A percentile compares a stretch with the other conserved stretches of the same genome.
phyloP scores from a whole-genome alignment of 2,888 invertebrate genomes.

The Nomada goodeniana region DNA sequence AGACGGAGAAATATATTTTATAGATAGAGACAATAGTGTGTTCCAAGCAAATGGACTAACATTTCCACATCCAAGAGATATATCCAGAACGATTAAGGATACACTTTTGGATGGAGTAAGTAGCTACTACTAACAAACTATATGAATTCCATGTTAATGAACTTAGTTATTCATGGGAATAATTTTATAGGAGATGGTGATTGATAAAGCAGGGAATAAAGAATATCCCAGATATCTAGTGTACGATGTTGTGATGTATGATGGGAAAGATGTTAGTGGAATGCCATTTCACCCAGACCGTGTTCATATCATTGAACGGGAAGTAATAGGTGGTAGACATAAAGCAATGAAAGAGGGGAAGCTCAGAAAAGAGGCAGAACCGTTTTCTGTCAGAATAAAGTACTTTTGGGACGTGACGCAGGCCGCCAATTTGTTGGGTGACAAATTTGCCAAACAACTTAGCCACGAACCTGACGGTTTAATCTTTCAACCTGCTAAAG shows the following conservation, averaged over 20 bases:
- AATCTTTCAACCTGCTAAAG: constrained; percentile 97
- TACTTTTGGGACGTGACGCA: constrained; percentile 95
- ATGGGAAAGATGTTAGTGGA: constrained; percentile 91
- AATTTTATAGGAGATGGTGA: constrained; percentile 95
- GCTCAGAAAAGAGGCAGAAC: constrained; percentile 91
- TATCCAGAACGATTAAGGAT: constrained; percentile 89
- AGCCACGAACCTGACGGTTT: constrained; percentile 98
- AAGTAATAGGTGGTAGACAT: constrained; percentile 89
- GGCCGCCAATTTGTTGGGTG: constrained; percentile 89
- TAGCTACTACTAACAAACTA: constrained; percentile 41
- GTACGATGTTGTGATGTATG: constrained; percentile 96
- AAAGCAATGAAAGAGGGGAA: constrained; percentile 91
- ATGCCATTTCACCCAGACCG: constrained; percentile 91
- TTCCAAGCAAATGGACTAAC: constrained; percentile 93
- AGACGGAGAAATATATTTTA: constrained; percentile 93
- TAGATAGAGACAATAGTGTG: constrained; percentile 97
- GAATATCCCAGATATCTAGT: constrained; percentile 95
- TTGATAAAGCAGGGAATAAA: constrained; percentile 92
- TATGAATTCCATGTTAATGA: background rate
- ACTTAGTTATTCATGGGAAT: constrained; percentile 8
- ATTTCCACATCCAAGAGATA: constrained; percentile 92
- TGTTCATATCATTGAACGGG: constrained; percentile 90
- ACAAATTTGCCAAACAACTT: constrained; percentile 93
- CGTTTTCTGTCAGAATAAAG: constrained; percentile 96
- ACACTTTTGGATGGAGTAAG: constrained; percentile 97